These are phyloP conservation scores for Bugulina stolonifera DNA, from an alignment of 2,888 invertebrate genomes.

Conservation along the genomic window DNA sequence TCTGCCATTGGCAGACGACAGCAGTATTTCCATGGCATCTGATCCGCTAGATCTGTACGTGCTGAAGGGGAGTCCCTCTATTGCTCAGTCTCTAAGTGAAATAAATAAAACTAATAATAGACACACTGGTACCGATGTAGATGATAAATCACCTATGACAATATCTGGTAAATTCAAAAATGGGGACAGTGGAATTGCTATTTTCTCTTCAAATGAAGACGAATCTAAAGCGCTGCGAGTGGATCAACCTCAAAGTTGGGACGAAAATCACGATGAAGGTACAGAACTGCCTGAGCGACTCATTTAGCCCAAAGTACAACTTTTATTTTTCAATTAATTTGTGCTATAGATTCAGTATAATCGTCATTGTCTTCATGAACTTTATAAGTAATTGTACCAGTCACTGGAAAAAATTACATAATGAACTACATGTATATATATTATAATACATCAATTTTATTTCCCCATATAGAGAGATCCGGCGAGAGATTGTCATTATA, in stretches of 20 bases:
- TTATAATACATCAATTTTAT: too few species aligned
- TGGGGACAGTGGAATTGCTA: background rate
- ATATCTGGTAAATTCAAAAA: background rate
- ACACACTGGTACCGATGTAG: background rate
- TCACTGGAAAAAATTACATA: too few species aligned
- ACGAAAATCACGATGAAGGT: background rate
- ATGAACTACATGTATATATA: too few species aligned
- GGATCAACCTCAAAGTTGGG: background rate
- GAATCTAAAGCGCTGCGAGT: background rate
- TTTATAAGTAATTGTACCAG: too few species aligned
- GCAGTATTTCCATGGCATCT: background rate
- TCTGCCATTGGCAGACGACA: background rate
- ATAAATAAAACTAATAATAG: background rate
- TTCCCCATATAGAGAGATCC: too few species aligned
- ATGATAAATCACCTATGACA: too few species aligned
- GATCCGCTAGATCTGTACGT: constrained; percentile 15
- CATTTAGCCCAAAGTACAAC: too few species aligned
- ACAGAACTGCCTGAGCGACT: background rate
- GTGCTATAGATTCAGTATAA: too few species aligned
- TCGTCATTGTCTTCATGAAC: too few species aligned
- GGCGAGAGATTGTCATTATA: too few species aligned
- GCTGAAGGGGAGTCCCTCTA: background rate
- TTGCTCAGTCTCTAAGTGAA: background rate
- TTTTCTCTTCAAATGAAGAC: background rate
- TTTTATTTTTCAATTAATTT: too few species aligned